phyloP scores from a whole-genome alignment of 2,113 vertebrate genomes.

The Apistogramma diplotaenia region DNA sequence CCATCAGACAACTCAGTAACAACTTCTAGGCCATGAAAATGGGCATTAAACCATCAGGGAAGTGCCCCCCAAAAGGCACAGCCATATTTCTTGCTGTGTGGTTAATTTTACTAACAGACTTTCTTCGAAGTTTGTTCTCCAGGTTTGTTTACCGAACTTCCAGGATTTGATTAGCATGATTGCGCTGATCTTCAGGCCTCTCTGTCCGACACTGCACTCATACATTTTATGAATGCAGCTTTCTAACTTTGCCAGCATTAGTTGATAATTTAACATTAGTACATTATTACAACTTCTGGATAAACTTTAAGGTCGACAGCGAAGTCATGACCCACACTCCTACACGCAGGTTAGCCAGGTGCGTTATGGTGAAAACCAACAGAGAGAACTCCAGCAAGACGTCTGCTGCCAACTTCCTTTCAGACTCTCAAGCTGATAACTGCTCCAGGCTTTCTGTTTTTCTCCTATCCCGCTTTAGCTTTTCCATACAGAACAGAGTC shows the following conservation, averaged over 20 bases:
- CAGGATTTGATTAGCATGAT: background rate
- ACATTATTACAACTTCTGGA: background rate
- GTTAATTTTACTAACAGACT: background rate
- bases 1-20: background rate
- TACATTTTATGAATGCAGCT: background rate
- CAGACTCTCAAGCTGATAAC: constrained; percentile 6
- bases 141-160: background rate
- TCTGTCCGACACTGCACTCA: background rate
- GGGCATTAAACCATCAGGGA: too few relatives aligned
- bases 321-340: constrained; percentile 14
- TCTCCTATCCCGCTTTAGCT: background rate
- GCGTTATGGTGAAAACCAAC: background rate
- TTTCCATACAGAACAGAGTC: background rate
- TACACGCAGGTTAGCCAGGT: constrained; percentile 15
- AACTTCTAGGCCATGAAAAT: too few relatives aligned
- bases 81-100: background rate
- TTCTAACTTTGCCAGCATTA: background rate
- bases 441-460: background rate
- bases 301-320: background rate
- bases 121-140: background rate
- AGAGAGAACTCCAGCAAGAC: background rate
- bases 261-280: background rate
- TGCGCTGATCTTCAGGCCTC: background rate
- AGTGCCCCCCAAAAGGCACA: too few relatives aligned
- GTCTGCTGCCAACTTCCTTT: constrained; percentile 39